Evolutionary conservation across 2,797 vertebrate genomes (phyloP), one percentile per base, ranked within the genome.

Genomic region (Kryptopterus vitreolus): DNA sequence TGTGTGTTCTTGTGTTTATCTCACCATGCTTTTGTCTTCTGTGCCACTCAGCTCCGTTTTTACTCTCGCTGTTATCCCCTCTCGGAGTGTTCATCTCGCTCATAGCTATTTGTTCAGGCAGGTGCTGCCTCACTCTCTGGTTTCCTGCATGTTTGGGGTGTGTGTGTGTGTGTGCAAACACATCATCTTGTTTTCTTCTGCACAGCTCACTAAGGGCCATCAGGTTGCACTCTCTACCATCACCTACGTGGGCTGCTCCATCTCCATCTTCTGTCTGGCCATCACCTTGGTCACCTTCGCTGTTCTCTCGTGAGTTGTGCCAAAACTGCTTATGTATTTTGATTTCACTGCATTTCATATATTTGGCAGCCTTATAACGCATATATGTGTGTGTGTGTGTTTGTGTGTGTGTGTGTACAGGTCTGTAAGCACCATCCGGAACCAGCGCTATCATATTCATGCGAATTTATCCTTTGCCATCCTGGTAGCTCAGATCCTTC

Each of bases 391-490:
- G 35, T n/a, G 7, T 2, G 16, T 73, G n/a, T 72, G 55, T 81
- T 29, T 48, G 80, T 15, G 55, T 84, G 68, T 52, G 22, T 79
- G n/a, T 81, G 13, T 61, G 2, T 84, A 20, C 90, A 99, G 97
- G 80, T 99, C 98, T 0, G 98, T 98, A 71, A 99, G 95, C 87
- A 97, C 97, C 86, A 98, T 99, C 76, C 92, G 95, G 43, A 99
- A 96, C 90, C 97, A 99, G 81, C 96, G 97, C 52, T 98, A 98
- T 90, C 98, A 98, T 88, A 99, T 99, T 91, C 98, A 99, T 0
- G 96, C 96, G 88, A 99, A 98, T 89, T 90, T 99, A 83, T 96
- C 96, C 63, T 96, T 95, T 0, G 94, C 97, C 6, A 94, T 99
- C 81, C 90, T 99, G 84, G 94, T 98, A 87, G 97, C 96, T 10